Conservation (phyloP, 2,888 invertebrate species). For the Drosophila austrosaltans region DNA sequence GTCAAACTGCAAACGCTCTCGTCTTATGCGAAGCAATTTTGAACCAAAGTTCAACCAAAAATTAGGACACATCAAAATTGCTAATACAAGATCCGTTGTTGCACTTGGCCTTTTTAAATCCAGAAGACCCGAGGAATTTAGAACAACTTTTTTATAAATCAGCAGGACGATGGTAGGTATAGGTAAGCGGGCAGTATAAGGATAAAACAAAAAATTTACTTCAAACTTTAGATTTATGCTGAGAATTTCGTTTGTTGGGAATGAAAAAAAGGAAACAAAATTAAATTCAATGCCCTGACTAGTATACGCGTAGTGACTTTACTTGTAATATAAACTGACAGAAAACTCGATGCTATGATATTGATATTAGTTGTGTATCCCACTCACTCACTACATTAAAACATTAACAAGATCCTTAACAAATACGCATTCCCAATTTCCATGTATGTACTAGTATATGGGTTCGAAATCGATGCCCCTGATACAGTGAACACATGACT, state of each 20-base stretch:
- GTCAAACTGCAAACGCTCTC: constrained; percentile 39
- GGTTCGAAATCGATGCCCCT: not conserved
- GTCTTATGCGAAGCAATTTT: constrained; percentile 54
- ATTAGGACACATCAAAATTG: constrained; percentile 56
- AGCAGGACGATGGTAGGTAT: not conserved
- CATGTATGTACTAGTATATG: too few relatives aligned
- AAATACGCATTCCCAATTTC: too few relatives aligned
- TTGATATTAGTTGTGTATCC: not conserved
- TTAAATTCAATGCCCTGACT: constrained; percentile 38
- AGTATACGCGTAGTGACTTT: not conserved
- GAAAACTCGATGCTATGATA: constrained; percentile 13
- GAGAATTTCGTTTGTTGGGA: constrained; percentile 32
- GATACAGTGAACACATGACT: constrained; percentile 38
- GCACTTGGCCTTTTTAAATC: constrained; percentile 2
- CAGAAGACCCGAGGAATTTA: not conserved
- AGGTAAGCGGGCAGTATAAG: not conserved
- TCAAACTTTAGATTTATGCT: constrained; percentile 42
- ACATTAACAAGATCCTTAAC: too few relatives aligned
- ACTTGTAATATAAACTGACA: constrained; percentile 26
- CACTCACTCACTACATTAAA: too few relatives aligned
- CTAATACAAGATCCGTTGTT: not conserved
- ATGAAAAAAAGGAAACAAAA: constrained; percentile 26
- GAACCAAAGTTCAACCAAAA: constrained; percentile 46
- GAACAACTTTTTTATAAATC: not conserved
- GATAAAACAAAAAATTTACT: constrained; percentile 17